Percentiles rank a stretch among this genome's conserved stretches.
phyloP scores from a whole-genome alignment of 2,888 invertebrate species.

The Teleogryllus oceanicus region DNA sequence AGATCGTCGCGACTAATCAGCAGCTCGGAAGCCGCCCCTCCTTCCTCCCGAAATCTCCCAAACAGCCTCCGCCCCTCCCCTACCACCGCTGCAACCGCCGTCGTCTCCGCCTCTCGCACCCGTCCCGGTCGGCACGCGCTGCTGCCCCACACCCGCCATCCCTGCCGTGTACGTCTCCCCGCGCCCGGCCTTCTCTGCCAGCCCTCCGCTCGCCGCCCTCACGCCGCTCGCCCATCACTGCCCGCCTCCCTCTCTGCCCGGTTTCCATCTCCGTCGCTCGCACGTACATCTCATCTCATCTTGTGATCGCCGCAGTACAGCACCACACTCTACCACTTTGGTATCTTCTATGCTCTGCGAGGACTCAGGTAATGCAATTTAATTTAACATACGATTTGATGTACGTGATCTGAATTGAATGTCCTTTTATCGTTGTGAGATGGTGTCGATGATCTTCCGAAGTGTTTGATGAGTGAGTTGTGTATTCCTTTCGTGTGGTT shows the following conservation, averaged over 20 bases:
- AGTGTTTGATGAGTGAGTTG: no score
- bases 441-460: no score
- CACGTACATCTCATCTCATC: constrained; percentile 22
- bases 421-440: no score
- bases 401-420: no score
- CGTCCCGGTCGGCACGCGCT: no score
- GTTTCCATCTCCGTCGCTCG: not conserved
- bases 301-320: constrained; percentile 21
- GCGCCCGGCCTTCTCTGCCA: constrained; percentile 2
- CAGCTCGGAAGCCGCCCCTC: constrained; percentile 18
- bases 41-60: not conserved
- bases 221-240: not conserved
- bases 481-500: no score
- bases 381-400: not conserved
- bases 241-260: constrained; percentile 3
- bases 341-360: constrained; percentile 34
- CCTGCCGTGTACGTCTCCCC: not conserved
- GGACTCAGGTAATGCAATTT: constrained; percentile 34
- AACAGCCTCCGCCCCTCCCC: not conserved
- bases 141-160: no score
- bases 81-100: not conserved
- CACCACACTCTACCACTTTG: constrained; percentile 11
- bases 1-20: not conserved
- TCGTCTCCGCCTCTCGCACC: constrained; percentile 23
- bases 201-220: not conserved